phyloP scores from a whole-genome alignment of 2,888 invertebrate genomes.

The Petrolisthes manimaculis region DNA sequence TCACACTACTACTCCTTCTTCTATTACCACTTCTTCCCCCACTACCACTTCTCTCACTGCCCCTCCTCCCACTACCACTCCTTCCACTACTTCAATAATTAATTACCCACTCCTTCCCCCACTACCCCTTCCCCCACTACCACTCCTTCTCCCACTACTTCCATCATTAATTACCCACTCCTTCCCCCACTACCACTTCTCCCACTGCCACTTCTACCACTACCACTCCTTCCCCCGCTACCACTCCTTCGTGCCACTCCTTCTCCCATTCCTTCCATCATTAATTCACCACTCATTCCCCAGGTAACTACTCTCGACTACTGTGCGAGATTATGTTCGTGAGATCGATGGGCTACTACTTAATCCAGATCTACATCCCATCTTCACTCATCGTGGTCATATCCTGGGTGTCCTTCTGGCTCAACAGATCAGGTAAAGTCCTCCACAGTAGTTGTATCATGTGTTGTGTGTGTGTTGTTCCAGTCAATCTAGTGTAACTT shows the following conservation, averaged over 20 bases:
- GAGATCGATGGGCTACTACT: conserved; percentile 97
- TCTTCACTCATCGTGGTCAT: conserved; percentile 97
- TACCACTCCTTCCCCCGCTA: neutral
- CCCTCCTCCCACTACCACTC: neutral
- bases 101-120: neutral
- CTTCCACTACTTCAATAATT: neutral
- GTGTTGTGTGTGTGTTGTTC: neutral
- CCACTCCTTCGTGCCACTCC: neutral
- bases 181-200: neutral
- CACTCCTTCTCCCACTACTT: neutral
- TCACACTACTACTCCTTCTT: neutral
- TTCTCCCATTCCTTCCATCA: neutral
- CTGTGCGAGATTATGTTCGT: conserved; percentile 97
- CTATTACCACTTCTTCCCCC: neutral
- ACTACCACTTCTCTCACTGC: neutral
- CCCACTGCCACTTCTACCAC: neutral
- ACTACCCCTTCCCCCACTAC: neutral
- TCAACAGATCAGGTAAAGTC: conserved; percentile 64
- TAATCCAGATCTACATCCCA: conserved; percentile 98
- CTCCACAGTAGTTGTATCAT: neutral
- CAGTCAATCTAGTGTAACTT: neutral
- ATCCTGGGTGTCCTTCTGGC: conserved; percentile 81
- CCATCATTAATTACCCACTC: neutral
- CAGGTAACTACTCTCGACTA: conserved; percentile 94
- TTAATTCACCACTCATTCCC: neutral